phyloP scores from a whole-genome alignment of 2,113 vertebrate species.

The Nesogale talazaci region DNA sequence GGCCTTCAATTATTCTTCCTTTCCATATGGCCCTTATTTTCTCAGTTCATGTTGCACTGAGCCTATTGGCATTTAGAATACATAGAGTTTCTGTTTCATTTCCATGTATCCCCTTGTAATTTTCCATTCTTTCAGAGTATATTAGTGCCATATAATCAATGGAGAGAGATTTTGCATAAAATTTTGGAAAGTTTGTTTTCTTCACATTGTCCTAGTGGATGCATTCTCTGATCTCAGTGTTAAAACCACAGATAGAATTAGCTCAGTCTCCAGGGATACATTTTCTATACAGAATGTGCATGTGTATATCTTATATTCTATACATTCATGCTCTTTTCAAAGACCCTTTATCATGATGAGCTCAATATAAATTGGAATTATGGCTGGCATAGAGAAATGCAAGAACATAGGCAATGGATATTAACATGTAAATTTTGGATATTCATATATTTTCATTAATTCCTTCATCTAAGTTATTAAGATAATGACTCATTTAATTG shows the following conservation, averaged over 20 bases:
- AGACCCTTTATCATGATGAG: too few species aligned
- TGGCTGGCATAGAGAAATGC: too few species aligned
- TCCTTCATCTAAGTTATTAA: too few species aligned
- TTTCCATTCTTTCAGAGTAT: not conserved
- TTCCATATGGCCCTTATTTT: constrained; percentile 31
- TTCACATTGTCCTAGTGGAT: not conserved
- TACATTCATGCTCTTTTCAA: not conserved
- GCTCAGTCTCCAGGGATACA: not conserved
- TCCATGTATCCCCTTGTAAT: not conserved
- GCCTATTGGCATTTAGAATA: not conserved
- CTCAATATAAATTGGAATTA: too few species aligned
- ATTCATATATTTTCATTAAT: not conserved
- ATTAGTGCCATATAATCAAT: not conserved
- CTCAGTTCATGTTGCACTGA: not conserved
- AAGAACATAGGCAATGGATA: too few species aligned
- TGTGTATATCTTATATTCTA: not conserved
- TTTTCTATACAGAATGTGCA: not conserved
- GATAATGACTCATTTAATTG: too few species aligned
- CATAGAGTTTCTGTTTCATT: not conserved
- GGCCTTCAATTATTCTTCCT: not conserved
- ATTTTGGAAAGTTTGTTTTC: not conserved
- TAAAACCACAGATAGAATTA: not conserved
- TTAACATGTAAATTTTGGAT: not conserved
- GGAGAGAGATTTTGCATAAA: not conserved
- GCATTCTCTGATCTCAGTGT: not conserved